Base-by-base conservation (phyloP, 1,140 invertebrate genomes). In the Musca vetustissima region DNA sequence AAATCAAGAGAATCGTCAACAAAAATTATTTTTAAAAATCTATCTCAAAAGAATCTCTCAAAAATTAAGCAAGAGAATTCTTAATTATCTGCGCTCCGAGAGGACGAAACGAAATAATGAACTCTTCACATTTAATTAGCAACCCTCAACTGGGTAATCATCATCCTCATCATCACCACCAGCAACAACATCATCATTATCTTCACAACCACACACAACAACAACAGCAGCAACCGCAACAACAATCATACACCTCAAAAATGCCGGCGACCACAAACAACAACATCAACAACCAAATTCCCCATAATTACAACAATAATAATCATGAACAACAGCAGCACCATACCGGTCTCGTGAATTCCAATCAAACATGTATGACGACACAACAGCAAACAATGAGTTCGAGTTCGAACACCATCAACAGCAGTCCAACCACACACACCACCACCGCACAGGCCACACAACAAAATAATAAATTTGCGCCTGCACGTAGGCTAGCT, bases 401-500 rank as follows among this genome's bases (percentile, higher is more conserved):
- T 17, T 14, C 6, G 21, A 15, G 50, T 19, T 28, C 14, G 7
- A 25, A 48, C 59, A 53, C 24, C 15, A 24, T n/a, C 59, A 13
- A 6, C n/a, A 11, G 1, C 68, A 22, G 4, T 25, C 9, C 64
- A 24, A 52, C 64, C 8, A 19, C 64, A 28, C 21, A 61, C 19
- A 36, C 8, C 13, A 52, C 17, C 43, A 49, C 28, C 28, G 28
- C 3, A 28, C 28, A 47, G 8, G 15, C 14, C 21, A 49, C 8
- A 49, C 47, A 25, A n/a, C 50, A 3, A 7, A 9, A 47, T n/a
- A 76, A 80, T 75, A 76, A 78, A 69, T 81, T 75, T 65, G 77
- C 79, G 79, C 79, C 79, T 77, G 77, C 77, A 74, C 80, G 79
- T 73, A 77, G 78, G 53, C 73, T 81, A 74, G 79, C 79, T 9